Evolutionary conservation across 2,797 vertebrate genomes (phyloP), one percentile per base, ranked within the genome.

Genomic region (Mallotus villosus): DNA sequence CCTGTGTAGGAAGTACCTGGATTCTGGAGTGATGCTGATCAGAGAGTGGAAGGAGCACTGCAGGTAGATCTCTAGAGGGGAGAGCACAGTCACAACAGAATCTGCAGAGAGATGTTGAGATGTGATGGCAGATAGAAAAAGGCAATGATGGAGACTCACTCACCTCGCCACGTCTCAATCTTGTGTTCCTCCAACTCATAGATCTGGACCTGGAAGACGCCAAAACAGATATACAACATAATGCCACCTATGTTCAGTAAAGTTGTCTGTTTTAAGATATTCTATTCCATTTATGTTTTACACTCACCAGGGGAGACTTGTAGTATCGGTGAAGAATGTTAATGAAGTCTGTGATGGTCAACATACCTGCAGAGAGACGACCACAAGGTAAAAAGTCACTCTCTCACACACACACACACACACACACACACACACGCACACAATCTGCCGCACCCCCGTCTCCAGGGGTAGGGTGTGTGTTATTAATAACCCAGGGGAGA

Each of bases 281-380:
- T 16, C 49, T 51, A 19, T 16, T 51, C 51, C 3, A 7, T 55
- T 55, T n/a, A 5, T 55, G 5, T 55, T 64, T n/a, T n/a, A n/a
- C 9, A 71, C 55, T 87, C 90, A 99, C 98, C 96, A 99, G 83
- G 4, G 98, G 97, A 1, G 97, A 98, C 72, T 93, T 96, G 88
- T 97, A 99, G 86, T 98, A 99, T 14, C 96, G 95, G 78, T 99
- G 98, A 57, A 99, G 94, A 79, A 99, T 98, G 87, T 98, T 94
- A 91, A 99, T 99, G 88, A 99, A 99, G 86, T 99, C 98, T 0
- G 97, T 98, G 91, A 99, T 99, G 75, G 98, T 99, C 85, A 99
- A 91, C 97, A 99, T 99, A 59, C 97, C 97, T 99, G 86, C 4
- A 73, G 66, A 66, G 55, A 67, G 37, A 74, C 51, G 9, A 21